Evolutionary conservation across 2,888 invertebrate genomes (phyloP), one percentile per base, ranked within the genome.

Genomic region (Thereva unica): DNA sequence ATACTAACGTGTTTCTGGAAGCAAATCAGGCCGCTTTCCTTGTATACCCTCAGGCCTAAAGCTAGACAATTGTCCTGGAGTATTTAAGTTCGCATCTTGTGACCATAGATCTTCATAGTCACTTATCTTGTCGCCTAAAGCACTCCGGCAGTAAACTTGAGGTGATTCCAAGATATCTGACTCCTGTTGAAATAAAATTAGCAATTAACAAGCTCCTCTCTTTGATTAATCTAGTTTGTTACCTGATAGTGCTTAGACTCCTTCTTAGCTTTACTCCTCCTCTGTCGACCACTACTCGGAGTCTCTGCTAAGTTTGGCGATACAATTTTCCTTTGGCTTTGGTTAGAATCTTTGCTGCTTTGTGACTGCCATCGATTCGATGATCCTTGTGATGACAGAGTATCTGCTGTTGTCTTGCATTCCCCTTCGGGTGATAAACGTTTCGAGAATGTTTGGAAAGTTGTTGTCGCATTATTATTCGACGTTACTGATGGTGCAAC

Each of bases 61-160:
- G 70, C 78, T 81, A 37, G 78, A 78, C 35, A 81, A 53, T 70
- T 85, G 84, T 71, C 84, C 84, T 8, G 73, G 81, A 74, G 72
- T 85, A 82, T 73, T 83, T 82, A 69, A 84, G n/a, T 50, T 59
- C 7, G 70, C 71, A 69, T 87, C 87, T 64, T 88, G 87, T 70
- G 90, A 87, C 95, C 96, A 96, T 73, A 96, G 89, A 78, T 96
- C 96, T 82, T 96, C 96, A 77, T 96, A 96, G 80, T 96, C 96
- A 74, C 95, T 95, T 53, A 92, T 89, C 83, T 95, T 95, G 77
- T 96, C 96, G 70, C 92, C 90, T 41, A 95, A 84, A 1, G 91
- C 91, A 79, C 94, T 94, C 73, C 91, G 85, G 77, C 91, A 94
- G 76, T 94, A 94, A 61, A 89, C 85, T 70, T 88, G 88, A 41